These are phyloP conservation scores for Yponomeuta plumbellus DNA, from an alignment of 2,888 invertebrate species.

Conservation along the genomic window DNA sequence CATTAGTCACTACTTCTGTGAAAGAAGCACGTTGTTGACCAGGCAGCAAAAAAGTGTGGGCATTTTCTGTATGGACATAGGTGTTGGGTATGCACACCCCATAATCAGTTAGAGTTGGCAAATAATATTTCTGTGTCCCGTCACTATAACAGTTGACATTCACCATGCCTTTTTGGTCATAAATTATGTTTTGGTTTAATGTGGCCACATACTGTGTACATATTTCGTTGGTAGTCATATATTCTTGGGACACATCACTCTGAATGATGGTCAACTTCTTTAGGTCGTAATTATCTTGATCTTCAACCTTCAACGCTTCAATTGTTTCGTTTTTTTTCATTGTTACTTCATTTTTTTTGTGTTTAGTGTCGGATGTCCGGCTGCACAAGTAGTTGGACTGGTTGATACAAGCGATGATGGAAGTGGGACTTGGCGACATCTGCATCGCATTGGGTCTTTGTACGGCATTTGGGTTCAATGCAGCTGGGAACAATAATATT, in stretches of 20 bases:
- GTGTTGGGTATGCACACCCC: slow-evolving; percentile 17
- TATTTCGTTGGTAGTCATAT: slow-evolving; percentile 31
- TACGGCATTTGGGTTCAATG: slow-evolving; percentile 46
- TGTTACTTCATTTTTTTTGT: slow-evolving; percentile 26
- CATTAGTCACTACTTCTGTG: neutral
- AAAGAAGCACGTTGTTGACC: neutral
- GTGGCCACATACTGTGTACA: slow-evolving; percentile 23
- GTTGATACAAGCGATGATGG: slow-evolving; percentile 66
- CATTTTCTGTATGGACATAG: neutral
- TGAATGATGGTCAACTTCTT: slow-evolving; percentile 49
- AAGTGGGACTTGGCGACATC: slow-evolving; percentile 68
- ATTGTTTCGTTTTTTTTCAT: slow-evolving; percentile 29
- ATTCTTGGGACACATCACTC: slow-evolving; percentile 31
- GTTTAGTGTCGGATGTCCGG: slow-evolving; percentile 28
- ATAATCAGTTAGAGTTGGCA: slow-evolving; percentile 35
- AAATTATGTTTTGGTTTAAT: neutral
- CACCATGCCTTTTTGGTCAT: slow-evolving; percentile 30
- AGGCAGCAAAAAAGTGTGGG: neutral
- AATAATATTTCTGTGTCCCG: slow-evolving; percentile 40
- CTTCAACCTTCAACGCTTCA: slow-evolving; percentile 20
- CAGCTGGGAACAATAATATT: slow-evolving; percentile 32
- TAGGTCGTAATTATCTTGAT: slow-evolving; percentile 46
- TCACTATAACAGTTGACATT: slow-evolving; percentile 33
- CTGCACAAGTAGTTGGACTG: slow-evolving; percentile 68
- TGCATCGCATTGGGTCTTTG: slow-evolving; percentile 54